Evolutionary conservation across 2,888 invertebrate species (phyloP), one percentile per base, ranked within the genome.

Genomic region (Loripinus fragilis): DNA sequence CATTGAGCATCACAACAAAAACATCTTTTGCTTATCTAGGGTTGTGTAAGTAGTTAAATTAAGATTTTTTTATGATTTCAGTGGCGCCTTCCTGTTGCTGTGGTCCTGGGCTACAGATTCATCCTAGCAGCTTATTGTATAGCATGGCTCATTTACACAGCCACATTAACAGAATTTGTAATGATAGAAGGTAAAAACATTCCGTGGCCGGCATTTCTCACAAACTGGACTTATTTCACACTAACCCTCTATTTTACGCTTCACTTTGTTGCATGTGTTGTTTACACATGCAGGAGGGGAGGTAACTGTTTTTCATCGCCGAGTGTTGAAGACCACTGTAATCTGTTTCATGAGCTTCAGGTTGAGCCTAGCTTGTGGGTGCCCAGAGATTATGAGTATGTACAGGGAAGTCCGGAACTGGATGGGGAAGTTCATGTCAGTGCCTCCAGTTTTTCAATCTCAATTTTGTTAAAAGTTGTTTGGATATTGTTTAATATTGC

Each of bases 191-290:
- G 55, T 17, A 33, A 41, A n/a, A 28, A 77, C 12, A 71, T 84
- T 42, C 76, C 89, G 28, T 89, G 87, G 83, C 81, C 82, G 15
- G 90, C 87, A 15, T 92, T 87, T 72, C 85, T 92, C 25, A 92
- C 92, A n/a, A 91, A 88, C 79, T 92, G 92, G 92, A 88, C 91
- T 17, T 92, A 91, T 80, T 74, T 88, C 7, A 71, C 90, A 38
- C 84, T 92, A 10, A 83, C 88, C 2, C 33, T 88, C 10, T 89
- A 92, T 68, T 75, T 91, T 17, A 71, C 86, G 25, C 33, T 85
- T 0, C 86, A 88, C 74, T 79, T 81, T 25, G 41, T 88, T 0
- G 84, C 76, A 10, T 71, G 81, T 12, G 15, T 86, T 1, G 33
- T 85, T 2, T 82, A 81, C 64, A 64, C 68, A 10, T 81, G 78